Conservation (phyloP, 2,888 invertebrate genomes). For the Thyatira batis region DNA sequence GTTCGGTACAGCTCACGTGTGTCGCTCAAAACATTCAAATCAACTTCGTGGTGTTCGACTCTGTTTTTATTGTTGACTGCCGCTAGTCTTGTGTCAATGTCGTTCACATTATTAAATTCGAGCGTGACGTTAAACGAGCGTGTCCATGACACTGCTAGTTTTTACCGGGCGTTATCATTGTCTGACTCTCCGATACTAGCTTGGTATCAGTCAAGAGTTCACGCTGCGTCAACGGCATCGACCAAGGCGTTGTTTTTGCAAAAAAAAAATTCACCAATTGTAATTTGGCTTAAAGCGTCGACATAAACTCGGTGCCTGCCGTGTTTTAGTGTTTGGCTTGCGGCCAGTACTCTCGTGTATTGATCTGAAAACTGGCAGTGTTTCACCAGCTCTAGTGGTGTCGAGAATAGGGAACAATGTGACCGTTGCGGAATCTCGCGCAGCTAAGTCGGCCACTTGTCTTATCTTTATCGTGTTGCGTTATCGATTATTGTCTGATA, state of each 20-base stretch:
- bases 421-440: constrained; percentile 37
- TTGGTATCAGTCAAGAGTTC: constrained; percentile 38
- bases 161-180: constrained; percentile 35
- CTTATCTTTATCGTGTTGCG: constrained; percentile 35
- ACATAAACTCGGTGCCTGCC: constrained; percentile 46
- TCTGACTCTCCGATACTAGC: constrained; percentile 31
- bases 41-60: constrained; percentile 21
- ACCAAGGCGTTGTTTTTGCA: constrained; percentile 27
- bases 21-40: constrained; percentile 25
- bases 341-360: constrained; percentile 56
- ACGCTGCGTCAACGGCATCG: constrained; percentile 31
- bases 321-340: constrained; percentile 65
- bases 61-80: constrained; percentile 39
- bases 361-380: constrained; percentile 50
- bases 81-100: constrained; percentile 40
- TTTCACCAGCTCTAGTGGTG: constrained; percentile 17
- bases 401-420: constrained; percentile 29
- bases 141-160: constrained; percentile 50
- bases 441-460: constrained; percentile 26
- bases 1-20: constrained; percentile 27
- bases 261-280: constrained; percentile 43
- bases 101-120: constrained; percentile 41
- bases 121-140: constrained; percentile 19
- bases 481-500: constrained; percentile 29
- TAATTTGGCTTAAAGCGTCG: constrained; percentile 43